phyloP scores from a whole-genome alignment of 1,140 invertebrate species.

The Lethrus apterus region DNA sequence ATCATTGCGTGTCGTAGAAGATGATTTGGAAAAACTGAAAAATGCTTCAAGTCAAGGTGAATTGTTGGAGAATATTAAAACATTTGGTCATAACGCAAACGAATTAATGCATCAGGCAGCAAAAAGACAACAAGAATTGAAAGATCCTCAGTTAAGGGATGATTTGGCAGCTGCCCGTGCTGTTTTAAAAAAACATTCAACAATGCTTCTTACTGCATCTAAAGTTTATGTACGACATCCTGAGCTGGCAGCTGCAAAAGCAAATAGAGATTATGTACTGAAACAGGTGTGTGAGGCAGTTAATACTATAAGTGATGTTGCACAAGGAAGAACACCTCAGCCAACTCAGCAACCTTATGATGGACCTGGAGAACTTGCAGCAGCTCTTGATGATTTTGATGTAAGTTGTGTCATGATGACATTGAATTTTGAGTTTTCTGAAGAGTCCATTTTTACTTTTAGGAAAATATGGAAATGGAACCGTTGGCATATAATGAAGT shows the following conservation, averaged over 20 bases:
- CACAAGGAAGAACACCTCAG: conserved; percentile 72
- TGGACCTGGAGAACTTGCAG: conserved; percentile 89
- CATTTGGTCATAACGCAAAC: conserved; percentile 78
- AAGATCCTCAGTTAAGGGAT: conserved; percentile 88
- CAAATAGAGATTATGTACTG: conserved; percentile 91
- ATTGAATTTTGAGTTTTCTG: too few species aligned
- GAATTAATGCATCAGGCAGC: conserved; percentile 91
- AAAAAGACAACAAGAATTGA: conserved; percentile 88
- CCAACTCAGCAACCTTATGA: conserved; percentile 70
- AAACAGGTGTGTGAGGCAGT: conserved; percentile 94
- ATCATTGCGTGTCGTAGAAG: conserved; percentile 85
- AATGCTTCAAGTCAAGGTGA: conserved; percentile 91
- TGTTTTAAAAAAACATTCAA: conserved; percentile 95
- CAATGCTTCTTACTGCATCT: conserved; percentile 94
- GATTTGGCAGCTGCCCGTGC: conserved; percentile 95
- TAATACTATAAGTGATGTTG: conserved; percentile 88
- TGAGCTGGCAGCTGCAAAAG: conserved; percentile 90
- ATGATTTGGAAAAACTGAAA: conserved; percentile 85
- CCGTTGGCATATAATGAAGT: conserved; percentile 90
- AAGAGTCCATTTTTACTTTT: too few species aligned
- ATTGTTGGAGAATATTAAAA: conserved; percentile 81
- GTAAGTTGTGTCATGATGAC: conserved; percentile 55
- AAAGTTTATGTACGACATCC: conserved; percentile 98
- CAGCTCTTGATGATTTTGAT: conserved; percentile 95
- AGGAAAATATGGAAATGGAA: conserved; percentile 96